Evolutionary conservation across 2,888 invertebrate species (phyloP), one percentile per base, ranked within the genome.

Genomic region (Athripsodes cinereus): DNA sequence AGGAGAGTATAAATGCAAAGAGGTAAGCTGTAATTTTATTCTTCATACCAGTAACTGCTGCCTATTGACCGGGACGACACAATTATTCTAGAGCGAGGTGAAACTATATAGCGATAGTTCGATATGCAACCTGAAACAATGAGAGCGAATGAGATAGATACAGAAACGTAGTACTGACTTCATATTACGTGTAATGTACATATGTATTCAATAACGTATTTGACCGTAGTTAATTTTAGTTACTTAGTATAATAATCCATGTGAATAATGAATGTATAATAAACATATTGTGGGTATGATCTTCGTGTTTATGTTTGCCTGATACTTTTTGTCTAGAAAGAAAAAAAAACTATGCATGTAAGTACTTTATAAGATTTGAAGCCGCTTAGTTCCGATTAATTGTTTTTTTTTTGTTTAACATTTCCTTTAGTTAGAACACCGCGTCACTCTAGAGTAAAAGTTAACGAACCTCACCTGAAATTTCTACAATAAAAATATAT

Each of bases 41-140:
- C 40, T 40, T 5, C 16, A n/a, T 16, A n/a, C 11, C 11, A 8
- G 31, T 31, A 31, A 11, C 8, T 40, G 2, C 40, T 40, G 40
- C 40, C 40, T 13, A 40, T 40, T 40, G 40, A 40, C 40, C 40
- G 40, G 40, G 40, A 40, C 40, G 40, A 40, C 40, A 40, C 40
- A 40, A 16, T 40, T 40, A 13, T 40, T 40, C n/a, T 40, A 40
- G 40, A 3, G 40, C 13, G 40, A 40, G 40, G 40, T 40, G 40
- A 40, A 40, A 40, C 40, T 40, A 40, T 40, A 13, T 40, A 16
- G n/a, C 40, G 16, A n/a, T 13, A 26, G 26, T 26, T n/a, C n/a
- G n/a, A n/a, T n/a, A n/a, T n/a, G n/a, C n/a, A n/a, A 26, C 26
- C 26, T 26, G 10, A 26, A 40, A 40, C 2, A 40, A 40, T n/a